Evolutionary conservation across 2,113 vertebrate genomes (phyloP).

Genomic region (Marmota monax): DNA sequence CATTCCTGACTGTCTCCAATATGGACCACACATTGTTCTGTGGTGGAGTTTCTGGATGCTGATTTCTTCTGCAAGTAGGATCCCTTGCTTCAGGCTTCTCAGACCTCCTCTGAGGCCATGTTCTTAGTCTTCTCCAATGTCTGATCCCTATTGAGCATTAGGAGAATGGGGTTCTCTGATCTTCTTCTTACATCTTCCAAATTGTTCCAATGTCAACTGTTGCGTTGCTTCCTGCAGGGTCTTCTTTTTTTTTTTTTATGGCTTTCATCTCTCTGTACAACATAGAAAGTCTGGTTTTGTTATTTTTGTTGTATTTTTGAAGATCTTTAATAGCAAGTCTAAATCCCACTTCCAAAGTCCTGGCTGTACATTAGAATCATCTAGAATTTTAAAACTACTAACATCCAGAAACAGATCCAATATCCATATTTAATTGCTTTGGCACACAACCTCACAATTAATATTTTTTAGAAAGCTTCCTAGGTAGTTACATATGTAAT

Average conservation of each 20-base stretch:
- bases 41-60: background rate
- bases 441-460: background rate
- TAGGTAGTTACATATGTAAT: background rate
- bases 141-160: background rate
- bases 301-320: constrained; percentile 7
- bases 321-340: background rate
- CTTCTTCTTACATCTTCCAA: background rate
- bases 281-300: constrained; percentile 23
- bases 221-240: background rate
- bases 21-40: background rate
- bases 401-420: background rate
- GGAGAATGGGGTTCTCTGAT: background rate
- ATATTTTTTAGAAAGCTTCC: background rate
- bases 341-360: background rate
- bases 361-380: background rate
- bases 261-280: background rate
- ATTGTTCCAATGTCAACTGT: background rate
- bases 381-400: constrained; percentile 4
- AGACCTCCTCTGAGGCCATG: background rate
- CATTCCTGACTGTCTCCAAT: background rate
- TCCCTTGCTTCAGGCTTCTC: background rate
- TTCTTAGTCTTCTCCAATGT: background rate
- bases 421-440: background rate
- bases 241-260: background rate
- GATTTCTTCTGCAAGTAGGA: background rate